These are phyloP conservation scores for Sebastes baramenuke DNA, from an alignment of 2,797 vertebrate species.

Conservation along the genomic window DNA sequence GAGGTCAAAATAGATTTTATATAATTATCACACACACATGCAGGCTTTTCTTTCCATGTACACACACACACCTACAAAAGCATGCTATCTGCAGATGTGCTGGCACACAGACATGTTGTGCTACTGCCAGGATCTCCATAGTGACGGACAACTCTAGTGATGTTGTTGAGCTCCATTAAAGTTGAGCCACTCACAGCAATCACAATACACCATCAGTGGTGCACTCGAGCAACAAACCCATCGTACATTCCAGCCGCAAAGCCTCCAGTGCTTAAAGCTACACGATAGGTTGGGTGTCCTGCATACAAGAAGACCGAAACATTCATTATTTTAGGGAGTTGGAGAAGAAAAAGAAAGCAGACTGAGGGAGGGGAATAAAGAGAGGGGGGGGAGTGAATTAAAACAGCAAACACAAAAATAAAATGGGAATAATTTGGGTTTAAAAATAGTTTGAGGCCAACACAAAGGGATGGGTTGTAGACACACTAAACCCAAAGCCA, in stretches of 20 bases:
- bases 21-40: neutral
- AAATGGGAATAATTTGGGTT: neutral
- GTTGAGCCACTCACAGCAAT: slow-evolving; percentile 54
- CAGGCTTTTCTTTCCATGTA: neutral
- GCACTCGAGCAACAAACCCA: slow-evolving; percentile 15
- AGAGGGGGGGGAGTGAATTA: neutral
- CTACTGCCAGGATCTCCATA: slow-evolving; percentile 41
- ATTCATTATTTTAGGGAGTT: neutral
- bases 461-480: neutral
- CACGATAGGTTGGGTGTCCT: neutral
- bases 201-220: slow-evolving; percentile 59
- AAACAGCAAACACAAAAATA: neutral
- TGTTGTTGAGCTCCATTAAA: slow-evolving; percentile 60
- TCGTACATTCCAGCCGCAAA: slow-evolving; percentile 15
- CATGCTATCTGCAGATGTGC: slow-evolving; percentile 42
- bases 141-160: slow-evolving; percentile 41
- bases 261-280: neutral
- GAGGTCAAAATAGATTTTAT: neutral
- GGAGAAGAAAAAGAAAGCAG: neutral
- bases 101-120: slow-evolving; percentile 10
- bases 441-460: neutral
- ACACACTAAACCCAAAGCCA: neutral
- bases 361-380: neutral
- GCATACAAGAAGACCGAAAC: neutral
- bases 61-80: neutral